Percentiles rank a stretch among this genome's conserved stretches.
phyloP scores from a whole-genome alignment of 1,140 invertebrate genomes.

The Macrostomum lignano region DNA sequence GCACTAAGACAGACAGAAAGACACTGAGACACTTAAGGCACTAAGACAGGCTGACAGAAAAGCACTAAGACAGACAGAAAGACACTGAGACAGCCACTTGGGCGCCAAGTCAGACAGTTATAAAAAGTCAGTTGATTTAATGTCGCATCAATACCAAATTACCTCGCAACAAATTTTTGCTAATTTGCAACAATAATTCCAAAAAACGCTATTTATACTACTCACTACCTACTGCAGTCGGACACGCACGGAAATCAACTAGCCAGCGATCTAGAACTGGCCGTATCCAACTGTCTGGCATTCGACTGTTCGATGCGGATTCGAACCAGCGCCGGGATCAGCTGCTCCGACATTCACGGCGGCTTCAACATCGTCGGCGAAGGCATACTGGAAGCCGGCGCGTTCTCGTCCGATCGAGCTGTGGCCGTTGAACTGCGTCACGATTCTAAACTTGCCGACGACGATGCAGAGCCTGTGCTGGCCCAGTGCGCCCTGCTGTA shows the following conservation, averaged over 20 bases:
- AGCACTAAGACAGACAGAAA: too few relatives aligned
- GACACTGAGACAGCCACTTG: too few relatives aligned
- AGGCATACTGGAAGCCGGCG: conserved; percentile 74
- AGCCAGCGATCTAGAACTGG: conserved; percentile 49
- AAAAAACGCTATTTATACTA: too few relatives aligned
- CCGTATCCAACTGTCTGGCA: conserved; percentile 45
- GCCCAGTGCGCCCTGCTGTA: conserved; percentile 60
- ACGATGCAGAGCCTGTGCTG: conserved; percentile 62
- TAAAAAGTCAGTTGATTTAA: too few relatives aligned
- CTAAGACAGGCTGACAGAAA: too few relatives aligned
- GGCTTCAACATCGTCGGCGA: conserved; percentile 93
- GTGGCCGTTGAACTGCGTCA: conserved; percentile 83
- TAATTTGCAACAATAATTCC: too few relatives aligned
- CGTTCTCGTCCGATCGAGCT: conserved; percentile 54
- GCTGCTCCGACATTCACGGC: conserved; percentile 84
- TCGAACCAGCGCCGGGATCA: conserved; percentile 55
- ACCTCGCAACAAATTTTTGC: too few relatives aligned
- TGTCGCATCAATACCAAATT: too few relatives aligned
- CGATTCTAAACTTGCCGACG: conserved; percentile 78
- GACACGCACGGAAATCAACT: conserved; percentile 64
- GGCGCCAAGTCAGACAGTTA: too few relatives aligned
- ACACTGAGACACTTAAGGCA: too few relatives aligned
- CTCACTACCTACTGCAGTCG: too few relatives aligned
- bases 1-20: too few relatives aligned
- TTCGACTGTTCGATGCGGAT: conserved; percentile 85